Conservation (phyloP, 2,113 vertebrate genomes). For the Neotragus pygmaeus region DNA sequence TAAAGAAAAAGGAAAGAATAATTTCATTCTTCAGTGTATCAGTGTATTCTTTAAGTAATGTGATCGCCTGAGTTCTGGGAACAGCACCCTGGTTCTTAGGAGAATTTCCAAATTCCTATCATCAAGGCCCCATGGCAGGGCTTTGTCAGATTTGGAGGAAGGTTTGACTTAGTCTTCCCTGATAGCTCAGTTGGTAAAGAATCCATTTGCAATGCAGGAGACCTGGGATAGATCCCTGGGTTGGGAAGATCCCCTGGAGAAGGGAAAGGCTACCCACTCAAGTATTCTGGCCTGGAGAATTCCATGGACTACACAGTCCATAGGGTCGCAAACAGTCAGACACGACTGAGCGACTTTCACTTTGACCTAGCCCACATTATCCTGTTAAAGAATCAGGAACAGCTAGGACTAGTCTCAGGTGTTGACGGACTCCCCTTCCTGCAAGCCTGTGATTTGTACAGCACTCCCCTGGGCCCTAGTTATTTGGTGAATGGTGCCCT, state of each 20-base stretch:
- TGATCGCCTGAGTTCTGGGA: slow-evolving; percentile 39
- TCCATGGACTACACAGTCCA: background rate
- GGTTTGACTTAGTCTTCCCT: background rate
- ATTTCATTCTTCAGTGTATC: slow-evolving; percentile 56
- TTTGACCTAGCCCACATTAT: background rate
- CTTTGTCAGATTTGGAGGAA: slow-evolving; percentile 15
- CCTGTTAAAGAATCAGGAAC: background rate
- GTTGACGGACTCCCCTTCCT: slow-evolving; percentile 58
- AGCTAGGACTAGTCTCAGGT: background rate
- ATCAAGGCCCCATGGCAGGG: background rate
- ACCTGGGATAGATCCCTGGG: background rate
- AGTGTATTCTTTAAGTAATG: slow-evolving; percentile 63
- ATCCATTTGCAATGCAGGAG: background rate
- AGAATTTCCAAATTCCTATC: slow-evolving; percentile 64
- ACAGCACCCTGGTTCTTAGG: slow-evolving; percentile 34
- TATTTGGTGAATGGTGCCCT: background rate
- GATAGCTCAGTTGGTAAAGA: background rate
- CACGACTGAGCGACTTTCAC: background rate
- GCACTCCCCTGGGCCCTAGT: background rate
- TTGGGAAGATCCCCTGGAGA: background rate
- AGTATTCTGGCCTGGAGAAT: background rate
- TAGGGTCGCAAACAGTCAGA: background rate
- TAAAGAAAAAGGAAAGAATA: slow-evolving; percentile 49
- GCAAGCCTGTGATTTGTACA: slow-evolving; percentile 40
- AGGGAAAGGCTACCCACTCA: background rate